Conservation (phyloP, 2,797 vertebrate genomes). For the Remorina albescens region DNA sequence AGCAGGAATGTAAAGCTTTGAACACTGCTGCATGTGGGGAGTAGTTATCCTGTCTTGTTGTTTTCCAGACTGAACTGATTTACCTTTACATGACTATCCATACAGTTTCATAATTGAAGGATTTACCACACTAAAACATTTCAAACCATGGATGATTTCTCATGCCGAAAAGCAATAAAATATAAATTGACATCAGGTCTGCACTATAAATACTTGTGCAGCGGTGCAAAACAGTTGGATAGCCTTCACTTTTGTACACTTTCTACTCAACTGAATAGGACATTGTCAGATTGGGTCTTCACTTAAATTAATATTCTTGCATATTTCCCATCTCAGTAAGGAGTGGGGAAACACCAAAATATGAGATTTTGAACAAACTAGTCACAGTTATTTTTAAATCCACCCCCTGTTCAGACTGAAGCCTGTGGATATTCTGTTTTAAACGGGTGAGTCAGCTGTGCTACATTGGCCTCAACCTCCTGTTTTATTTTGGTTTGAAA, state of each 20-base stretch:
- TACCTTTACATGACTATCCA: constrained; percentile 13
- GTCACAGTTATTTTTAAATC: constrained; percentile 66
- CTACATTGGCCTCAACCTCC: constrained; percentile 21
- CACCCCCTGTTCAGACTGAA: constrained; percentile 45
- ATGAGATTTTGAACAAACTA: constrained; percentile 49
- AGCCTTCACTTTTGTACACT: constrained; percentile 40
- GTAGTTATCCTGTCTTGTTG: constrained; percentile 2
- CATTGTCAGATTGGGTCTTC: constrained; percentile 46
- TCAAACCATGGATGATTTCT: constrained; percentile 39
- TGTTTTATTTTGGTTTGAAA: constrained; percentile 35
- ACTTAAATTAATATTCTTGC: constrained; percentile 33
- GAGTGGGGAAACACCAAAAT: constrained; percentile 40
- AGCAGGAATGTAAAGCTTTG: background rate
- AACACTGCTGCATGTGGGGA: background rate
- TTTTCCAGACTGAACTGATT: constrained; percentile 15
- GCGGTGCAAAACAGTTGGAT: constrained; percentile 37
- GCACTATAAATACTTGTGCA: constrained; percentile 37
- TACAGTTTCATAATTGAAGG: background rate
- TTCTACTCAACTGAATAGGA: constrained; percentile 35
- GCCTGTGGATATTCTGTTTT: constrained; percentile 50
- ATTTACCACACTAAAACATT: constrained; percentile 47
- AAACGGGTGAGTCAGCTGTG: constrained; percentile 55
- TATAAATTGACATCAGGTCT: constrained; percentile 46
- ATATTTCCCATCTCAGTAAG: constrained; percentile 12
- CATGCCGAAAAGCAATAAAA: constrained; percentile 58